Evolutionary conservation across 1,140 invertebrate genomes (phyloP).

Genomic region (Philaenus spumarius): DNA sequence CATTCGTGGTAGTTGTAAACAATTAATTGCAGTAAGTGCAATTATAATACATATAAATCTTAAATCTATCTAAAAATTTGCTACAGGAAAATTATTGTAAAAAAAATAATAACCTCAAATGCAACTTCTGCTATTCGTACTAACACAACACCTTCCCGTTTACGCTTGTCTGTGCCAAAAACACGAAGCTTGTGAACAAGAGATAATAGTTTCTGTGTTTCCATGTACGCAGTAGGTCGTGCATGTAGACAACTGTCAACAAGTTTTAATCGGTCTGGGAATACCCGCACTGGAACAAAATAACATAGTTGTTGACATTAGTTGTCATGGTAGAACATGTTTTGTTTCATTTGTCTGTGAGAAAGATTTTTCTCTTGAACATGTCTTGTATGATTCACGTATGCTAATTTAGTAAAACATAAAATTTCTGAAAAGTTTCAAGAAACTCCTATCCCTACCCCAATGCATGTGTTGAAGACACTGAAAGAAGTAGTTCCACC

Average conservation of each 20-base stretch:
- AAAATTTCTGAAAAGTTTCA: too few species aligned
- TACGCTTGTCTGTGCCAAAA: constrained; percentile 38
- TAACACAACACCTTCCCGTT: constrained; percentile 52
- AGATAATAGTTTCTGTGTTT: constrained; percentile 48
- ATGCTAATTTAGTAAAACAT: too few species aligned
- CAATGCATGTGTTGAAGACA: too few species aligned
- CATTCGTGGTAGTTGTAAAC: too few species aligned
- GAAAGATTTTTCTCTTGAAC: too few species aligned
- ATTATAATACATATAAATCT: not conserved
- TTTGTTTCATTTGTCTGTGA: too few species aligned
- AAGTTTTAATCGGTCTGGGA: constrained; percentile 46
- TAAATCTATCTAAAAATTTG: not conserved
- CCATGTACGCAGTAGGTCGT: constrained; percentile 46
- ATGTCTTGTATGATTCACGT: too few species aligned
- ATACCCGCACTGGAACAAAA: constrained; percentile 45
- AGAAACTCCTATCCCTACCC: too few species aligned
- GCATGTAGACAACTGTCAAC: constrained; percentile 48
- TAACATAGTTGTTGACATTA: too few species aligned
- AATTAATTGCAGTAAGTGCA: too few species aligned
- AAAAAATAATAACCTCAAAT: constrained; percentile 39
- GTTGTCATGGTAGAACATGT: too few species aligned
- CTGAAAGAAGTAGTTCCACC: too few species aligned
- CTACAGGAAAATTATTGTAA: not conserved
- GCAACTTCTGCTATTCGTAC: constrained; percentile 50
- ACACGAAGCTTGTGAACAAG: constrained; percentile 50